Conservation (phyloP, 2,797 vertebrate species). For the Poeciliopsis gracilis region DNA sequence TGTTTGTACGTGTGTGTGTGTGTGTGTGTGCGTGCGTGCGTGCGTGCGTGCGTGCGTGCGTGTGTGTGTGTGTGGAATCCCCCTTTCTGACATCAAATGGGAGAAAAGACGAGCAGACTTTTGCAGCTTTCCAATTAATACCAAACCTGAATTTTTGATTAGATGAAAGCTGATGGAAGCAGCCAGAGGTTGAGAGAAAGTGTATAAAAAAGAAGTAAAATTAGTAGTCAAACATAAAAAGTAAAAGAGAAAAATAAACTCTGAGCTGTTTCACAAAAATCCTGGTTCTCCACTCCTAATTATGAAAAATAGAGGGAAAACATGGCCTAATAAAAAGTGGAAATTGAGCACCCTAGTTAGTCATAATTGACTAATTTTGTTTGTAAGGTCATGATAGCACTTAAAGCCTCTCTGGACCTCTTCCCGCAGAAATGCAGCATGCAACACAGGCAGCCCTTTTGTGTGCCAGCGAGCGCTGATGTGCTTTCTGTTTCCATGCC, state of each 20-base stretch:
- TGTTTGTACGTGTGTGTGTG: background rate
- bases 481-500: slow-evolving; percentile 90
- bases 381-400: slow-evolving; percentile 83
- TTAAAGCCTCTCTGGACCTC: slow-evolving; percentile 81
- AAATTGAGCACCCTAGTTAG: slow-evolving; percentile 81
- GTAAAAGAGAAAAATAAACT: slow-evolving; percentile 47
- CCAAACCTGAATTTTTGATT: slow-evolving; percentile 63
- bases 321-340: slow-evolving; percentile 68
- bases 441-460: slow-evolving; percentile 81
- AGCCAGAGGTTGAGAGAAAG: slow-evolving; percentile 49
- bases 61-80: slow-evolving; percentile 80
- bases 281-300: slow-evolving; percentile 66
- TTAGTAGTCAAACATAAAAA: slow-evolving; percentile 25
- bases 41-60: slow-evolving; percentile 1
- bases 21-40: background rate
- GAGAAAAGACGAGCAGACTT: slow-evolving; percentile 65
- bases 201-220: slow-evolving; percentile 22
- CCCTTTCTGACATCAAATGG: slow-evolving; percentile 81
- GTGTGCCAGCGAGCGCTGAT: slow-evolving; percentile 83
- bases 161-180: slow-evolving; percentile 51
- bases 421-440: slow-evolving; percentile 79
- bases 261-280: slow-evolving; percentile 60
- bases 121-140: slow-evolving; percentile 82
- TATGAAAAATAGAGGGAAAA: slow-evolving; percentile 61
- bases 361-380: slow-evolving; percentile 85